These are phyloP conservation scores for Chaenocephalus aceratus DNA, from an alignment of 2,113 vertebrate species.

Conservation along the genomic window DNA sequence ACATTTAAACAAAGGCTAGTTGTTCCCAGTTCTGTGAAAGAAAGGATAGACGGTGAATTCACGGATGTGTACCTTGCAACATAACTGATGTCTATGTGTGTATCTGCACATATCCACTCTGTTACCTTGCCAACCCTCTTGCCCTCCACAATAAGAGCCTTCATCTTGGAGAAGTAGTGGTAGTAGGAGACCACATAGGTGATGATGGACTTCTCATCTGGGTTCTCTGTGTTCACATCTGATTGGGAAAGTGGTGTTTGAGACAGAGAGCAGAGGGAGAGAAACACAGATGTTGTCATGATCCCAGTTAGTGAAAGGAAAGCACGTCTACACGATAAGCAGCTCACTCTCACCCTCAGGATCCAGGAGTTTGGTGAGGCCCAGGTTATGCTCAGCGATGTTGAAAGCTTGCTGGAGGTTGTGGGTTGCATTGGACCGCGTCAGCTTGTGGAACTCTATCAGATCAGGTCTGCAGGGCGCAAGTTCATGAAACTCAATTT, in stretches of 20 bases:
- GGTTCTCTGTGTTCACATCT: conserved; percentile 97
- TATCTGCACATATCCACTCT: accelerated
- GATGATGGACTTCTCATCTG: conserved; percentile 97
- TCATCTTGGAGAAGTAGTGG: conserved; percentile 99
- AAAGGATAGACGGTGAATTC: no score
- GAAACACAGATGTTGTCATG: no score
- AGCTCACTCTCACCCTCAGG: conserved; percentile 87
- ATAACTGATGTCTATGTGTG: not conserved
- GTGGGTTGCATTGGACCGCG: conserved; percentile 93
- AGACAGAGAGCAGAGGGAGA: not conserved
- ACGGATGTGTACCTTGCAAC: no score
- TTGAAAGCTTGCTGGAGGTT: conserved; percentile 96
- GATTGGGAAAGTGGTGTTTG: not conserved
- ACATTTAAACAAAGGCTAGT: no score
- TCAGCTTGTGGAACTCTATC: conserved; percentile 93
- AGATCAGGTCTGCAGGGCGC: conserved; percentile 87
- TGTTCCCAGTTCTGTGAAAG: no score
- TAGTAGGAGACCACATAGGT: conserved; percentile 97
- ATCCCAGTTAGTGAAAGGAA: no score
- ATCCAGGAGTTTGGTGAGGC: conserved; percentile 94
- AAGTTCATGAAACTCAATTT: not conserved
- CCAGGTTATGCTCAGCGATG: conserved; percentile 91
- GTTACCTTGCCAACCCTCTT: conserved; percentile 96
- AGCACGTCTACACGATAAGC: not conserved
- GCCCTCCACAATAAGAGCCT: conserved; percentile 95